A percentile compares a stretch with the other conserved stretches of the same genome.
Conservation (phyloP, 64 coral and sea anemone genomes). For the Pocillopora damicornis region DNA sequence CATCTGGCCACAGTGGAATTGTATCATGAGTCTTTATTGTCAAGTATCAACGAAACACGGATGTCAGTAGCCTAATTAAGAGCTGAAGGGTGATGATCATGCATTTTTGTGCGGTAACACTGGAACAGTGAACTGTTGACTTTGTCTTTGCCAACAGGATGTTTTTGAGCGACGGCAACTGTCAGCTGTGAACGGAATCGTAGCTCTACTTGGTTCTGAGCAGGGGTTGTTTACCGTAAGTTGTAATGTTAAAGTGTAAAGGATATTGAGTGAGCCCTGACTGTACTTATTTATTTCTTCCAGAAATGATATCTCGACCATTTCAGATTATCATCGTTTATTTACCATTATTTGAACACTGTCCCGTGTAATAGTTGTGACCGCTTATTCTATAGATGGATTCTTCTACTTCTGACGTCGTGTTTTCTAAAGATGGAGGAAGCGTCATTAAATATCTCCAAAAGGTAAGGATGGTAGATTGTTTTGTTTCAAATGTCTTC, state of each 20-base stretch:
- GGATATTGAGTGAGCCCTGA: background rate
- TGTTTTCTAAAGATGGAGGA: background rate
- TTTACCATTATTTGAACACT: background rate
- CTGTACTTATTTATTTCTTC: background rate
- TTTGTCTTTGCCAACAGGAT: slow-evolving; percentile 16
- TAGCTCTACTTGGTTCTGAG: slow-evolving; percentile 76
- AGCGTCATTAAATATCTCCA: slow-evolving; percentile 23
- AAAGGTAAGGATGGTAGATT: background rate
- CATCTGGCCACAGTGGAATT: too few relatives aligned
- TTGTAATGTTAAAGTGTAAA: background rate
- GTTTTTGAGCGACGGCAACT: slow-evolving; percentile 47
- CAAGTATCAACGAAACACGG: too few relatives aligned
- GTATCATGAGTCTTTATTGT: too few relatives aligned
- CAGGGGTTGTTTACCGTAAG: slow-evolving; percentile 60
- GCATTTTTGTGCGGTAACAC: background rate
- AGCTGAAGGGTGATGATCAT: too few relatives aligned
- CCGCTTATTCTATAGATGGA: background rate
- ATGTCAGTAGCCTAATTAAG: too few relatives aligned
- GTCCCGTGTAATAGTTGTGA: background rate
- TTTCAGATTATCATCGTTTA: background rate
- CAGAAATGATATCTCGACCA: too few relatives aligned
- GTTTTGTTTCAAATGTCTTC: background rate
- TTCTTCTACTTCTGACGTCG: background rate
- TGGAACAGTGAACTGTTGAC: background rate
- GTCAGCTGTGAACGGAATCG: slow-evolving; percentile 63